These are phyloP conservation scores for Eupeodes latifasciatus DNA, from an alignment of 2,888 invertebrate genomes.

Conservation along the genomic window DNA sequence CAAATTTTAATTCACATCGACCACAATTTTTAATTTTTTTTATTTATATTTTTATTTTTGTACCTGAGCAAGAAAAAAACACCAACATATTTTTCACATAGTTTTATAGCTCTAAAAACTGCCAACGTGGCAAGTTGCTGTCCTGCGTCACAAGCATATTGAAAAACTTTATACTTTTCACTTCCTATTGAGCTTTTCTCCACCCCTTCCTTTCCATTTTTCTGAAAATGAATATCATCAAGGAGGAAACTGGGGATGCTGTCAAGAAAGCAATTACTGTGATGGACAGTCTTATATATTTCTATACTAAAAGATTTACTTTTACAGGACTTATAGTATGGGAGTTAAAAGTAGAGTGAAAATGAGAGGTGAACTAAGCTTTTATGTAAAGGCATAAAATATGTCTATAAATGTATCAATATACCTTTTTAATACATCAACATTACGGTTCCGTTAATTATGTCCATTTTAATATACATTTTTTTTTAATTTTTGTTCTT, in stretches of 20 bases:
- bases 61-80: neutral
- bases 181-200: constrained; percentile 3
- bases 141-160: constrained; percentile 31
- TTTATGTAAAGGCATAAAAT: neutral
- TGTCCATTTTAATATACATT: neutral
- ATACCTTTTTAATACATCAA: neutral
- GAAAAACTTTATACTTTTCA: constrained; percentile 17
- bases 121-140: constrained; percentile 36
- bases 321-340: neutral
- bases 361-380: constrained; percentile 30
- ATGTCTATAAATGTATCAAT: neutral
- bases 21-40: constrained; percentile 11
- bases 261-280: constrained; percentile 64
- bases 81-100: constrained; percentile 14
- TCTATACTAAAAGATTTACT: constrained; percentile 30
- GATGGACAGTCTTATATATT: constrained; percentile 45
- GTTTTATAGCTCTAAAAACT: constrained; percentile 29
- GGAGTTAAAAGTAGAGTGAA: constrained; percentile 28
- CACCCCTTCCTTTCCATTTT: too few relatives aligned
- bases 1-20: constrained; percentile 31
- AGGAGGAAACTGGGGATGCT: constrained; percentile 20
- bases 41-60: neutral
- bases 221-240: neutral
- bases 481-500: neutral
- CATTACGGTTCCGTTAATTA: neutral